Percentiles rank a stretch among this genome's conserved stretches.
These are phyloP conservation scores for Garrulus glandarius DNA, from an alignment of 2,797 vertebrate species.

Conservation along the genomic window DNA sequence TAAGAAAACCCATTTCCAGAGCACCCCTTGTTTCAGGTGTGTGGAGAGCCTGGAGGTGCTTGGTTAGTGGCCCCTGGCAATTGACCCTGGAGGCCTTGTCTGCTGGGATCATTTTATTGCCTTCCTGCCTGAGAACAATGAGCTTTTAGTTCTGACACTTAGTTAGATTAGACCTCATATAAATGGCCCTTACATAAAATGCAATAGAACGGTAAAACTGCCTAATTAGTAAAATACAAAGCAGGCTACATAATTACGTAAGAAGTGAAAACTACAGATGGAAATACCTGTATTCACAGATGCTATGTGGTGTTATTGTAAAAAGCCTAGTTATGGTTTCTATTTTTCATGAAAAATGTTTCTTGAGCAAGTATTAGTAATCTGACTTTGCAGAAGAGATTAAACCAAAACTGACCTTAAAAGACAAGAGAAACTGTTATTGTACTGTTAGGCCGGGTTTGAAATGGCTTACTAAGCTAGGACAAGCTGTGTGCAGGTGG, in stretches of 20 bases:
- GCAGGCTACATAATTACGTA: background rate
- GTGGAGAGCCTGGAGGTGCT: background rate
- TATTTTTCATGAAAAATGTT: background rate
- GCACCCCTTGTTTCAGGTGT: background rate
- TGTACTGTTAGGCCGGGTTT: background rate
- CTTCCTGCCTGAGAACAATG: slow-evolving; percentile 30
- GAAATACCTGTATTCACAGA: background rate
- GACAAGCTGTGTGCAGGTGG: background rate
- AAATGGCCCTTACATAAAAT: background rate
- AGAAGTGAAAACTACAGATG: background rate
- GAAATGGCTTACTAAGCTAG: background rate
- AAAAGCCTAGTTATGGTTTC: background rate
- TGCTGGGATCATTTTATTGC: background rate
- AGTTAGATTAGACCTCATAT: background rate
- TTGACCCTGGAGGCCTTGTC: background rate
- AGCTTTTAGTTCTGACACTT: background rate
- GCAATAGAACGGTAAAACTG: background rate
- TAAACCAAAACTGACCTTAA: background rate
- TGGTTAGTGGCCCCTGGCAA: background rate
- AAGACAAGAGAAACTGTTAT: background rate
- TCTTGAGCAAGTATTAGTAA: background rate
- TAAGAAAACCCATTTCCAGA: background rate
- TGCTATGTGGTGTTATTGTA: background rate
- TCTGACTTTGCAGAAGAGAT: background rate
- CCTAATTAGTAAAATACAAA: background rate